phyloP scores from a whole-genome alignment of 2,888 invertebrate species.

The Drosophila meridionalis region DNA sequence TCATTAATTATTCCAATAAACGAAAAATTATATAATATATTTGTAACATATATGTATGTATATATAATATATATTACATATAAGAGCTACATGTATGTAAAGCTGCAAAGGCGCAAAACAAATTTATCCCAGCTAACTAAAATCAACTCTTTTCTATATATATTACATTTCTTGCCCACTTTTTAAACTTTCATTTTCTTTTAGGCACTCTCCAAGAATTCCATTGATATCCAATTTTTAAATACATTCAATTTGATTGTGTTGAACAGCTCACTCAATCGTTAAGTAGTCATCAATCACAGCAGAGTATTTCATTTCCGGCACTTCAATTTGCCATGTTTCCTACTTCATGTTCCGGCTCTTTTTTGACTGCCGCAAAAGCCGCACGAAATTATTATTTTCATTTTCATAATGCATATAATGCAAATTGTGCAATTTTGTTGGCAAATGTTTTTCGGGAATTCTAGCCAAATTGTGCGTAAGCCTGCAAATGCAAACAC shows the following conservation, averaged over 20 bases:
- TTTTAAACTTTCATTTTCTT: background rate
- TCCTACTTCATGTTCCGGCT: background rate
- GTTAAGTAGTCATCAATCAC: background rate
- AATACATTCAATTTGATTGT: background rate
- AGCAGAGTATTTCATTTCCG: constrained; percentile 8
- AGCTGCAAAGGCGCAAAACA: too few species aligned
- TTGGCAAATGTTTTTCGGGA: constrained; percentile 37
- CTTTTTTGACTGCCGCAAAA: constrained; percentile 10
- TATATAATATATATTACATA: too few species aligned
- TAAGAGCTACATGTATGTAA: too few species aligned
- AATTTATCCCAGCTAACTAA: too few species aligned
- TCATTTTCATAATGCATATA: constrained; percentile 29
- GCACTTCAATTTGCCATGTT: background rate
- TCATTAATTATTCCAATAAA: too few species aligned
- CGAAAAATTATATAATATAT: too few species aligned
- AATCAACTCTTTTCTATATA: background rate
- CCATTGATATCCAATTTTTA: background rate
- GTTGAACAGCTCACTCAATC: background rate
- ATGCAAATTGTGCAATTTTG: constrained; percentile 59
- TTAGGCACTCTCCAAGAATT: background rate
- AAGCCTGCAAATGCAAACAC: constrained; percentile 37
- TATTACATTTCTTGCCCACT: rapidly evolving
- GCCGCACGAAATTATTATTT: constrained; percentile 35
- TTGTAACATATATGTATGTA: too few species aligned
- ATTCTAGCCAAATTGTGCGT: constrained; percentile 30